These are phyloP conservation scores for Drosophila niveifrons DNA, from an alignment of 2,888 invertebrate genomes.

Conservation along the genomic window DNA sequence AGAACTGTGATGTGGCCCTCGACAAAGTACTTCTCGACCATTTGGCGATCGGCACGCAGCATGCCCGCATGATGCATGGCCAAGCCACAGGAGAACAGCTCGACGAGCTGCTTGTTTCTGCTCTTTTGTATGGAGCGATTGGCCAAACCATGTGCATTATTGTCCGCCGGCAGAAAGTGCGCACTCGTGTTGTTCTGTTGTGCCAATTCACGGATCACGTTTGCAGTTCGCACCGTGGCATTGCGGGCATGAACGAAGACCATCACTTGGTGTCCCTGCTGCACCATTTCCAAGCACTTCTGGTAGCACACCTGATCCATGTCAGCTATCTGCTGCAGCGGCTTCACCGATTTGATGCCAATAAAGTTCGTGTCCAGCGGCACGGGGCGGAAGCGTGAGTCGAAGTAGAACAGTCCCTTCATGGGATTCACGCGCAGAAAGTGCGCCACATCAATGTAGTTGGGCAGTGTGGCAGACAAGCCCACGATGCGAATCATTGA, in stretches of 20 bases:
- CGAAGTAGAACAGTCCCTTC: slow-evolving; percentile 97
- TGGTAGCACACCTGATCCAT: slow-evolving; percentile 98
- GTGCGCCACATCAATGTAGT: slow-evolving; percentile 97
- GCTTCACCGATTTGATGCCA: slow-evolving; percentile 90
- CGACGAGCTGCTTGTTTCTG: slow-evolving; percentile 92
- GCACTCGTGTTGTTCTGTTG: slow-evolving; percentile 90
- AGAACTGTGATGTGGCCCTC: slow-evolving; percentile 95
- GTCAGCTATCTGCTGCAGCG: slow-evolving; percentile 88
- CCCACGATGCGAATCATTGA: slow-evolving; percentile 99
- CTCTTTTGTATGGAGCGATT: slow-evolving; percentile 90
- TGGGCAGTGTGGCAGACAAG: slow-evolving; percentile 98
- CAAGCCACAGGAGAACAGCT: slow-evolving; percentile 94
- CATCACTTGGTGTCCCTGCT: slow-evolving; percentile 97
- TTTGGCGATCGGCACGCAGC: slow-evolving; percentile 93
- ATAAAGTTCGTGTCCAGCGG: slow-evolving; percentile 96
- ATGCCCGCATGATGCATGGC: slow-evolving; percentile 99
- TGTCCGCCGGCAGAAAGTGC: slow-evolving; percentile 89
- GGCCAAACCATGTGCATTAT: slow-evolving; percentile 88
- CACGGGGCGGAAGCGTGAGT: slow-evolving; percentile 97
- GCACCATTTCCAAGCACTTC: slow-evolving; percentile 94
- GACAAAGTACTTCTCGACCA: slow-evolving; percentile 96
- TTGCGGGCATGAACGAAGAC: slow-evolving; percentile 99
- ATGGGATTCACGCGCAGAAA: slow-evolving; percentile 97
- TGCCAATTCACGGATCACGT: slow-evolving; percentile 92
- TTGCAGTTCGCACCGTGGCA: slow-evolving; percentile 96